phyloP scores from a whole-genome alignment of 2,888 invertebrate species.

The Theodoxus fluviatilis region DNA sequence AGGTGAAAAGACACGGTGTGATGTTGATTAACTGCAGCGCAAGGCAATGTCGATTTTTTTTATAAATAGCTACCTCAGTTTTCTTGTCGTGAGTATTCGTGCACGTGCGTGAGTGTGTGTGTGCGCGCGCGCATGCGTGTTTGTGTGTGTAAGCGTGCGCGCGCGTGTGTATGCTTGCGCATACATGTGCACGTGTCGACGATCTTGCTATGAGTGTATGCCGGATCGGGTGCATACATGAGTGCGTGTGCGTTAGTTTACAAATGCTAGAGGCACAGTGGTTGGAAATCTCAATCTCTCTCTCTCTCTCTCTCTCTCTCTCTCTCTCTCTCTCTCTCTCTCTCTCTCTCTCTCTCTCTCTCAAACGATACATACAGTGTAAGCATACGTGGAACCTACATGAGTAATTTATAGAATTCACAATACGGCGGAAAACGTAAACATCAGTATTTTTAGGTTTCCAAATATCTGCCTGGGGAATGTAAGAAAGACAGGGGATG shows the following conservation, averaged over 20 bases:
- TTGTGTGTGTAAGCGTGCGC: conserved; percentile 19
- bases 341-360: conserved; percentile 21
- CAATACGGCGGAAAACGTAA: too few species aligned
- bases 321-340: conserved; percentile 20
- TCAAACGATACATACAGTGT: too few species aligned
- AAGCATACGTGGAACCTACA: too few species aligned
- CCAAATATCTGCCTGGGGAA: too few species aligned
- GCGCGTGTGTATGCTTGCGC: too few species aligned
- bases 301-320: conserved; percentile 17
- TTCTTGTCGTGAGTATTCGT: background rate
- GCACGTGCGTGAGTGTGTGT: background rate
- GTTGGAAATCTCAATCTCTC: background rate
- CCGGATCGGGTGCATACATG: background rate
- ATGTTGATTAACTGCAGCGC: too few species aligned
- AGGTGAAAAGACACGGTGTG: too few species aligned
- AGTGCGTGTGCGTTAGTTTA: conserved; percentile 12
- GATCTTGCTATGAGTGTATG: too few species aligned
- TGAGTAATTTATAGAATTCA: too few species aligned
- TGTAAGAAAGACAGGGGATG: too few species aligned
- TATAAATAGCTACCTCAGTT: background rate
- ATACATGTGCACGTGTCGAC: too few species aligned
- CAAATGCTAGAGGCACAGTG: background rate
- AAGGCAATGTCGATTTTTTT: background rate
- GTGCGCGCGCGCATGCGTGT: conserved; percentile 9
- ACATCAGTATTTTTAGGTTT: too few species aligned